A percentile compares a stretch with the other conserved stretches of the same genome.
These are phyloP conservation scores for Melolontha melolontha DNA, from an alignment of 2,888 invertebrate species.

Conservation along the genomic window DNA sequence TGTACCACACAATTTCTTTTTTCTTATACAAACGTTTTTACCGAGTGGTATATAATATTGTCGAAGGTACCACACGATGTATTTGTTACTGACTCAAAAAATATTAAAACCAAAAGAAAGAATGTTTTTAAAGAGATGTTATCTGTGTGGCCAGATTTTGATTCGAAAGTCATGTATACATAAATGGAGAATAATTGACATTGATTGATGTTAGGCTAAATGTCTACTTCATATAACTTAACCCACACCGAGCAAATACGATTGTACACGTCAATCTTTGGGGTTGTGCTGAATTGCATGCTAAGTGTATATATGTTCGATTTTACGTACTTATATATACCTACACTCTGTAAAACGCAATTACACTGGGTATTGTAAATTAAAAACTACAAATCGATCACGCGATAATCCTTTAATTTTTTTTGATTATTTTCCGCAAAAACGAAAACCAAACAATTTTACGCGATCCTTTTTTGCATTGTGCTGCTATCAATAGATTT, in stretches of 20 bases:
- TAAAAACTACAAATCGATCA: too few relatives aligned
- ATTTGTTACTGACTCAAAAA: slow-evolving; percentile 15
- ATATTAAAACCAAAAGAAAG: slow-evolving; percentile 15
- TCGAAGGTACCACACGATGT: slow-evolving; percentile 21
- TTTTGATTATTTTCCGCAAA: too few relatives aligned
- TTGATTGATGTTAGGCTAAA: slow-evolving; percentile 52
- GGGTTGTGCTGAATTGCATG: slow-evolving; percentile 12
- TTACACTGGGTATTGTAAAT: too few relatives aligned
- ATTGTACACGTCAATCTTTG: slow-evolving; percentile 44
- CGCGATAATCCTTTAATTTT: too few relatives aligned
- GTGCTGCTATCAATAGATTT: too few relatives aligned
- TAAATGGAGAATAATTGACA: slow-evolving; percentile 54
- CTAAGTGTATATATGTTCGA: too few relatives aligned
- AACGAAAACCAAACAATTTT: too few relatives aligned
- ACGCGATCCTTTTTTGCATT: too few relatives aligned
- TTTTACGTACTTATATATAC: too few relatives aligned
- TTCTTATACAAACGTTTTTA: slow-evolving; percentile 1
- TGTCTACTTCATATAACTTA: slow-evolving; percentile 49
- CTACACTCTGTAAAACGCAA: too few relatives aligned
- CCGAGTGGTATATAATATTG: slow-evolving; percentile 4
- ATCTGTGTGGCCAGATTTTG: slow-evolving; percentile 49
- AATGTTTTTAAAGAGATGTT: slow-evolving; percentile 43
- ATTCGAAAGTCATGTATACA: slow-evolving; percentile 50
- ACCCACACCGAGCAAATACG: slow-evolving; percentile 47
- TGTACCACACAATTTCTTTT: slow-evolving; percentile 2